Evolutionary conservation across 2,888 invertebrate species (phyloP), one percentile per base, ranked within the genome.

Genomic region (Ethmia dodecea): DNA sequence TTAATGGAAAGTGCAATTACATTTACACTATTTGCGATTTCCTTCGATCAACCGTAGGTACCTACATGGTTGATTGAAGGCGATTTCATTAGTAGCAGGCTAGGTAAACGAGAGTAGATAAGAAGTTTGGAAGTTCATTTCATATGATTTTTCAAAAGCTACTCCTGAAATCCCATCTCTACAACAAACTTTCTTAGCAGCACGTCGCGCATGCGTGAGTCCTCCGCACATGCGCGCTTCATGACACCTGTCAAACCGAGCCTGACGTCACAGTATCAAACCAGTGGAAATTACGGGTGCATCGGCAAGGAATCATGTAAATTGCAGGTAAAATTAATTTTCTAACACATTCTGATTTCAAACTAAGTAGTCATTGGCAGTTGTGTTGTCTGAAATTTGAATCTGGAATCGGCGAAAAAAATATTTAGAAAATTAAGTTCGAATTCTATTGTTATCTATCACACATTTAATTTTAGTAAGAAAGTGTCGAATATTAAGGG

Each of bases 191-290:
- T 58, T 56, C 60, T 56, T 56, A 55, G 36, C 38, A 38, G 18
- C 29, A 16, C 29, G 8, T 18, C 14, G 49, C 78, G 78, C 80
- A 69, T 68, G 81, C 72, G 63, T 43, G 42, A 11, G 2, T n/a
- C 8, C 31, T 3, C 12, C 36, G 28, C 45, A 41, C 72, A 56
- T 72, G 74, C 72, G 75, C 67, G 35, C 22, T 13, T 15, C 25
- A 27, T 73, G 71, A 72, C 78, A 73, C 49, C 67, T 79, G 83
- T 78, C 80, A 80, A 65, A 13, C 30, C 30, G 12, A n/a, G 15
- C 14, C 9, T 65, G 76, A 77, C 77, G 77, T 78, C 76, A 74
- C 12, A 27, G 11, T 57, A 54, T 49, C 52, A 55, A 37, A 40
- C 56, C 49, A 31, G 40, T 47, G 37, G 52, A 55, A 54, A 50